Evolutionary conservation across 2,797 vertebrate genomes (phyloP).

Genomic region (Anomalospiza imberbis): DNA sequence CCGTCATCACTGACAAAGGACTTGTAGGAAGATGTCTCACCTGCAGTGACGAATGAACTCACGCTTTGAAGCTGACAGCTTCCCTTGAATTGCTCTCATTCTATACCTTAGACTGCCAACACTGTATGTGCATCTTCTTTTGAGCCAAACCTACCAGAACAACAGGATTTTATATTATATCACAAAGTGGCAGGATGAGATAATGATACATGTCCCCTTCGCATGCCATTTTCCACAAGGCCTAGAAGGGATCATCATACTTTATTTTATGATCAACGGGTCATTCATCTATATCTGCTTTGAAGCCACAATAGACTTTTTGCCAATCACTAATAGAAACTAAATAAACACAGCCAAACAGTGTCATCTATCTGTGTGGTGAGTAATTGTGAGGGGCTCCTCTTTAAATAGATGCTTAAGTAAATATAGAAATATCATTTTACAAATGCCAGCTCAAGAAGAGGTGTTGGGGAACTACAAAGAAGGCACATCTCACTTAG

Average conservation of each 20-base stretch:
- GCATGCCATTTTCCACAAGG: slow-evolving; percentile 53
- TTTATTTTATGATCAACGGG: slow-evolving; percentile 73
- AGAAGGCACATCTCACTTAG: background rate
- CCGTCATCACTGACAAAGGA: background rate
- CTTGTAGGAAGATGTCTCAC: background rate
- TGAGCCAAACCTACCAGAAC: background rate
- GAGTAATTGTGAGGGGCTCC: slow-evolving; percentile 80
- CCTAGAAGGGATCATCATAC: slow-evolving; percentile 55
- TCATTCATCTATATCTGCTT: slow-evolving; percentile 76
- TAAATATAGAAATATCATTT: slow-evolving; percentile 80
- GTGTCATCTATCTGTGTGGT: slow-evolving; percentile 72
- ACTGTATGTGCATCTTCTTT: background rate
- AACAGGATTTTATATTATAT: background rate
- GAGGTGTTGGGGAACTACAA: background rate
- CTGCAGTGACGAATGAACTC: background rate
- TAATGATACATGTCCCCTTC: background rate
- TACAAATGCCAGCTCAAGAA: slow-evolving; percentile 66
- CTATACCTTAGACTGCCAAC: background rate
- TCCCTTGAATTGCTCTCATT: background rate
- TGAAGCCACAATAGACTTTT: slow-evolving; percentile 71
- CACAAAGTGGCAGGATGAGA: slow-evolving; percentile 7
- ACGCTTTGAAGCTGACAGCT: background rate
- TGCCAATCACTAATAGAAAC: slow-evolving; percentile 82
- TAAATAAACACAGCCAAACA: slow-evolving; percentile 81
- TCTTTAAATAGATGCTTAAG: slow-evolving; percentile 81